A percentile compares a stretch with the other conserved stretches of the same genome.
phyloP scores from a whole-genome alignment of 2,797 vertebrate genomes.

The Acrossocheilus fasciatus region DNA sequence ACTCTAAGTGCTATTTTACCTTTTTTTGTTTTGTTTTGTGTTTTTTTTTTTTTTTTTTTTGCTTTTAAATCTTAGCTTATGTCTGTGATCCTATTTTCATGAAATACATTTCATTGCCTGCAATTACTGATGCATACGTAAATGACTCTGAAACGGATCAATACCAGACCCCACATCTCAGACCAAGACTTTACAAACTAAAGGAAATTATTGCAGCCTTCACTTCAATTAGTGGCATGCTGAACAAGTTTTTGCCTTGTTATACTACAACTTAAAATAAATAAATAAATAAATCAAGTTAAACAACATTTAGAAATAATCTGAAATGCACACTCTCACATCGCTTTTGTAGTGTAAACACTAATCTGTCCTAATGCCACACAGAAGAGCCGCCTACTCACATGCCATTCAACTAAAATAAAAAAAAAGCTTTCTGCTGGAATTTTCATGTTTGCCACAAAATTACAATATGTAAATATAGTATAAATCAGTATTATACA shows the following conservation, averaged over 20 bases:
- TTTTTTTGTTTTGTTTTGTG: too few species aligned
- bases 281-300: background rate
- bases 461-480: background rate
- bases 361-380: background rate
- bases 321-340: background rate
- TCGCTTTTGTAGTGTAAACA: background rate
- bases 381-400: background rate
- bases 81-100: background rate
- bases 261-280: background rate
- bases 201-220: background rate
- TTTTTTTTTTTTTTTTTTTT: too few species aligned
- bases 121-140: background rate
- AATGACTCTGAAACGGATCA: slow-evolving; percentile 18
- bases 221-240: background rate
- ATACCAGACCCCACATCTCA: background rate
- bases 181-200: background rate
- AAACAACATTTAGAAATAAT: background rate
- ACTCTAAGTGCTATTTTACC: too few species aligned
- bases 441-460: background rate
- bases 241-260: background rate
- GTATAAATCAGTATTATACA: background rate
- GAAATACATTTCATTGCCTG: background rate
- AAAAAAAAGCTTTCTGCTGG: background rate
- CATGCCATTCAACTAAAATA: background rate
- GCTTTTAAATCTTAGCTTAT: background rate